These are phyloP conservation scores for Tetragonisca angustula DNA, from an alignment of 2,888 invertebrate species.

Conservation along the genomic window DNA sequence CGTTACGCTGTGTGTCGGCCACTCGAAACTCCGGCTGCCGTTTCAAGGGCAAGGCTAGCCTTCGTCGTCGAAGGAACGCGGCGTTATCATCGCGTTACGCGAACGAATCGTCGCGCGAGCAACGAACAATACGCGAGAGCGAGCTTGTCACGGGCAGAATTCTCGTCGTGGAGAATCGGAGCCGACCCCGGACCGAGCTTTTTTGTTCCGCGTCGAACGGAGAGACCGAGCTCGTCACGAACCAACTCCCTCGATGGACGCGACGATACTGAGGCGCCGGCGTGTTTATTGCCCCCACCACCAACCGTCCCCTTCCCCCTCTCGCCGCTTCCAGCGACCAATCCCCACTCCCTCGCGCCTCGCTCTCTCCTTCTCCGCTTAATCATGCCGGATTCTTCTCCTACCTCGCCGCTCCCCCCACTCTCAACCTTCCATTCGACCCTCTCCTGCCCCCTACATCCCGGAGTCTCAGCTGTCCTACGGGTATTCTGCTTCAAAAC, in stretches of 20 bases:
- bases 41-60: slow-evolving; percentile 65
- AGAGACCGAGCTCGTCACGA: slow-evolving; percentile 44
- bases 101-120: background rate
- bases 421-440: slow-evolving; percentile 1
- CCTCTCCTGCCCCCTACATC: slow-evolving; percentile 44
- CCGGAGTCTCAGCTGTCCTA: slow-evolving; percentile 64
- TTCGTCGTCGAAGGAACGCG: slow-evolving; percentile 47
- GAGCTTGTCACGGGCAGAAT: background rate
- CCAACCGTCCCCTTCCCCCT: slow-evolving; percentile 21
- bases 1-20: slow-evolving; percentile 32
- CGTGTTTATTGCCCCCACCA: slow-evolving; percentile 78
- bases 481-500: slow-evolving; percentile 54
- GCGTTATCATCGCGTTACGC: slow-evolving; percentile 2
- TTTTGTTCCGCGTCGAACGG: slow-evolving; percentile 38
- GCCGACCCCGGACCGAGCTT: slow-evolving; percentile 8
- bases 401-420: slow-evolving; percentile 3
- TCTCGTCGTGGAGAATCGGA: slow-evolving; percentile 5
- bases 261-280: slow-evolving; percentile 82
- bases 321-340: slow-evolving; percentile 24
- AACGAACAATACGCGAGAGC: background rate
- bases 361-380: slow-evolving; percentile 9
- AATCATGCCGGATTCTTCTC: slow-evolving; percentile 24
- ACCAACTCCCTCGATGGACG: slow-evolving; percentile 71
- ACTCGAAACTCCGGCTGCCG: slow-evolving; percentile 41
- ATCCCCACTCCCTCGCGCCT: background rate